A percentile compares a stretch with the other conserved stretches of the same genome.
These are phyloP conservation scores for Chaetodon auriga DNA, from an alignment of 2,113 vertebrate genomes.

Conservation along the genomic window DNA sequence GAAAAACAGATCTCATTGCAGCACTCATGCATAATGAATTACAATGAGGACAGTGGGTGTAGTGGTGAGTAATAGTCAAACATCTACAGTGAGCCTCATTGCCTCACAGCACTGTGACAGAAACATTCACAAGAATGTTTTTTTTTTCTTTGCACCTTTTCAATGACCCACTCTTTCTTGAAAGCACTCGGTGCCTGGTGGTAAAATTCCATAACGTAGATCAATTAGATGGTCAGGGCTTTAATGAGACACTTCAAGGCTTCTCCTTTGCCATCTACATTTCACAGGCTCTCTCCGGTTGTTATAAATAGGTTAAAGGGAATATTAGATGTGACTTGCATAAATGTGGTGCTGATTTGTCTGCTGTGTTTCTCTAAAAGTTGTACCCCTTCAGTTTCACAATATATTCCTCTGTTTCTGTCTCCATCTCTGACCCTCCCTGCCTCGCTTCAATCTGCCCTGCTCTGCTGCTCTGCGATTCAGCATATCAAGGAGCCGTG, in stretches of 20 bases:
- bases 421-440: constrained; percentile 47
- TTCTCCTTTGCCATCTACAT: constrained; percentile 40
- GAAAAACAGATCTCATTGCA: constrained; percentile 34
- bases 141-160: constrained; percentile 14
- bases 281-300: constrained; percentile 55
- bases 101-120: background rate
- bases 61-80: constrained; percentile 23
- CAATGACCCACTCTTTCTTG: constrained; percentile 35
- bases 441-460: constrained; percentile 28
- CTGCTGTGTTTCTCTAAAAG: constrained; percentile 29
- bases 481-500: constrained; percentile 79
- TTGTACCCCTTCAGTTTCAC: constrained; percentile 20
- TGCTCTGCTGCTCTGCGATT: constrained; percentile 31
- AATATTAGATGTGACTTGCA: constrained; percentile 70
- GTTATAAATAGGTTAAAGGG: constrained; percentile 67
- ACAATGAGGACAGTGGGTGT: constrained; percentile 27
- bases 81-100: background rate
- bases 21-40: constrained; percentile 42
- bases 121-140: constrained; percentile 21
- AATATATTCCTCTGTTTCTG: constrained; percentile 44
- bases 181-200: background rate
- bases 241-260: constrained; percentile 59
- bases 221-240: constrained; percentile 34
- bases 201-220: background rate
- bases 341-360: constrained; percentile 51